A percentile compares a stretch with the other conserved stretches of the same genome.
These are phyloP conservation scores for Otolemur crassicaudatus DNA, from an alignment of 2,797 vertebrate genomes.

Conservation along the genomic window DNA sequence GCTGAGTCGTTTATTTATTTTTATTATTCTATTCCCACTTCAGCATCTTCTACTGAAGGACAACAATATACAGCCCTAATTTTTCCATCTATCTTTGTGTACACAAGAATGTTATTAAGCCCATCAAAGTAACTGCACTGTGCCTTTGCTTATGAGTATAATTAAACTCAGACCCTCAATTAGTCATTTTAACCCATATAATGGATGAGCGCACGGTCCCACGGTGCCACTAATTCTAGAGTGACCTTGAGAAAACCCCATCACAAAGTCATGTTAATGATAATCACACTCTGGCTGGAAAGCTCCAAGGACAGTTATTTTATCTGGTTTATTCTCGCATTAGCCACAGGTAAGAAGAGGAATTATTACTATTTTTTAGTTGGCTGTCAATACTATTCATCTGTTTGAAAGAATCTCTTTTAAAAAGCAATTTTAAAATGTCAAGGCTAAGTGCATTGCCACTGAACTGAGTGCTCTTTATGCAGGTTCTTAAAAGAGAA, in stretches of 20 bases:
- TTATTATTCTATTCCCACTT: conserved; percentile 82
- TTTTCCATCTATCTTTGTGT: conserved; percentile 76
- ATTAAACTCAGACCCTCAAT: conserved; percentile 77
- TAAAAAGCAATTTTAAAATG: neutral
- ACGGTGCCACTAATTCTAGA: conserved; percentile 52
- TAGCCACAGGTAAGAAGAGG: conserved; percentile 21
- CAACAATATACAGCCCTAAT: conserved; percentile 75
- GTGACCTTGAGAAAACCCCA: conserved; percentile 74
- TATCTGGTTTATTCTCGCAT: conserved; percentile 25
- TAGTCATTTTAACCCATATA: conserved; percentile 76
- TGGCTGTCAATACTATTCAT: neutral
- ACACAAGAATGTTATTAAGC: conserved; percentile 59
- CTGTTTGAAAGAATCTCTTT: neutral
- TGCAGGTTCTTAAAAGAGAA: neutral
- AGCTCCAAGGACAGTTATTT: conserved; percentile 46
- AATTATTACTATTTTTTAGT: conserved; percentile 31
- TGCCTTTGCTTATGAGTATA: conserved; percentile 67
- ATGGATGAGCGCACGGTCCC: conserved; percentile 56
- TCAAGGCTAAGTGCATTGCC: neutral
- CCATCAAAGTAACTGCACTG: conserved; percentile 23
- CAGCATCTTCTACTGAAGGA: conserved; percentile 82
- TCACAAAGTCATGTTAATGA: conserved; percentile 37
- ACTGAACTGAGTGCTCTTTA: too few relatives aligned
- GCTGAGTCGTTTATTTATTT: conserved; percentile 79
- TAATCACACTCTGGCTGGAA: conserved; percentile 1